Evolutionary conservation across 1,140 invertebrate genomes (phyloP).

Genomic region (Dendroctonus ponderosae): DNA sequence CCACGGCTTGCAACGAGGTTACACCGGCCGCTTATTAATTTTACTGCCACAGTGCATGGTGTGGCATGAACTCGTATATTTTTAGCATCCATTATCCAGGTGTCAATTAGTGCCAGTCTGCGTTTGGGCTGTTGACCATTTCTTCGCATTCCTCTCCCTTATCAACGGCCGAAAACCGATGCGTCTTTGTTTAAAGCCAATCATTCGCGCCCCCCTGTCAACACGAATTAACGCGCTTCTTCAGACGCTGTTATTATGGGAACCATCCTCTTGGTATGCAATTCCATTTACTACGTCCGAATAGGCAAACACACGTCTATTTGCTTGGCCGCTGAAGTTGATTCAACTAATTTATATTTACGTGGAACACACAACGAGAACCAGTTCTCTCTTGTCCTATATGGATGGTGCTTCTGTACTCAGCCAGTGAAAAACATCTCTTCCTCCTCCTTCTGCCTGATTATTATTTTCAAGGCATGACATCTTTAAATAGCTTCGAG

Average conservation of each 20-base stretch:
- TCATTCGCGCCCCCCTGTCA: slow-evolving; percentile 4
- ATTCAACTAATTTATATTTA: slow-evolving; percentile 32
- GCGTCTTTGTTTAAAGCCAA: background rate
- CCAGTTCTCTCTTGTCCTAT: slow-evolving; percentile 22
- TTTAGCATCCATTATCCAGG: slow-evolving; percentile 7
- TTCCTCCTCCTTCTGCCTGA: too few species aligned
- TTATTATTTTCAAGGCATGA: too few species aligned
- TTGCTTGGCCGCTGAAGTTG: slow-evolving; percentile 23
- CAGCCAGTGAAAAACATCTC: slow-evolving; percentile 1
- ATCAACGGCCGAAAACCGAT: too few species aligned
- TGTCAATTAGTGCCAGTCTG: slow-evolving; percentile 11
- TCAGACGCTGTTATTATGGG: slow-evolving; percentile 12
- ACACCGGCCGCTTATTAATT: slow-evolving; percentile 17
- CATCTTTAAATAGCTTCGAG: too few species aligned
- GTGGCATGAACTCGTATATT: slow-evolving; percentile 9
- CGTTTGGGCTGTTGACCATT: background rate
- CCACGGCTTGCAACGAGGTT: slow-evolving; percentile 12
- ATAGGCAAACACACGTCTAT: slow-evolving; percentile 27
- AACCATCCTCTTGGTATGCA: slow-evolving; percentile 13
- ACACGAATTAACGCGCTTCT: slow-evolving; percentile 15
- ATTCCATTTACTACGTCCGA: slow-evolving; percentile 22
- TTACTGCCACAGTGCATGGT: slow-evolving; percentile 11
- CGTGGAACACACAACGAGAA: slow-evolving; percentile 23
- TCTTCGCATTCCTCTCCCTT: background rate
- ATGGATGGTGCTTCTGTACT: slow-evolving; percentile 12